Conservation (phyloP, 2,888 invertebrate genomes). For the Phoronis australis region DNA sequence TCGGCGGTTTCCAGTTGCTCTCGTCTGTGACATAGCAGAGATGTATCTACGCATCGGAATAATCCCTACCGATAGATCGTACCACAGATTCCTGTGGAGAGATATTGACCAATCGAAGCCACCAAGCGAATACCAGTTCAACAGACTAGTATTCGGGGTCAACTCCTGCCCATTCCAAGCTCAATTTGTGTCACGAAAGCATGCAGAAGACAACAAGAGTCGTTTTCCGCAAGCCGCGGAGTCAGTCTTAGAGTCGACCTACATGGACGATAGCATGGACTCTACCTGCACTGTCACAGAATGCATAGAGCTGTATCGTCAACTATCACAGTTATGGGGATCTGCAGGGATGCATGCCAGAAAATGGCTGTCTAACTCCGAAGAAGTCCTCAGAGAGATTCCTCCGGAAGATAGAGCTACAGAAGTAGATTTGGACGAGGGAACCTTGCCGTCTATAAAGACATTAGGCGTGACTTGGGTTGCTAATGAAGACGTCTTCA, state of each 20-base stretch:
- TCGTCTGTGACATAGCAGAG: constrained; percentile 11
- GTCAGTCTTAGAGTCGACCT: constrained; percentile 7
- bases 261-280: no score
- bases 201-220: constrained; percentile 3
- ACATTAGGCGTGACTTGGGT: constrained; percentile 2
- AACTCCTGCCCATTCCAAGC: constrained; percentile 7
- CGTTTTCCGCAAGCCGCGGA: constrained; percentile 8
- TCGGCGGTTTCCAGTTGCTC: constrained; percentile 2
- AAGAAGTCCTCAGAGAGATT: background rate
- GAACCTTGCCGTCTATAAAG: background rate
- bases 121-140: constrained; percentile 7
- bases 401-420: constrained; percentile 2
- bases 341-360: constrained; percentile 8
- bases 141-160: constrained; percentile 8
- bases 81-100: constrained; percentile 10
- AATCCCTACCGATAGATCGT: constrained; percentile 2
- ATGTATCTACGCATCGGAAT: constrained; percentile 10
- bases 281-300: background rate
- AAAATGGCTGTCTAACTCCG: constrained; percentile 2
- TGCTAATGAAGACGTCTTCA: background rate
- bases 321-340: constrained; percentile 4
- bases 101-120: constrained; percentile 1
- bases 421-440: constrained; percentile 2
- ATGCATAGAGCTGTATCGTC: constrained; percentile 4
- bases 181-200: constrained; percentile 5